phyloP scores from a whole-genome alignment of 2,113 vertebrate genomes.

The Callocephalon fimbriatum region DNA sequence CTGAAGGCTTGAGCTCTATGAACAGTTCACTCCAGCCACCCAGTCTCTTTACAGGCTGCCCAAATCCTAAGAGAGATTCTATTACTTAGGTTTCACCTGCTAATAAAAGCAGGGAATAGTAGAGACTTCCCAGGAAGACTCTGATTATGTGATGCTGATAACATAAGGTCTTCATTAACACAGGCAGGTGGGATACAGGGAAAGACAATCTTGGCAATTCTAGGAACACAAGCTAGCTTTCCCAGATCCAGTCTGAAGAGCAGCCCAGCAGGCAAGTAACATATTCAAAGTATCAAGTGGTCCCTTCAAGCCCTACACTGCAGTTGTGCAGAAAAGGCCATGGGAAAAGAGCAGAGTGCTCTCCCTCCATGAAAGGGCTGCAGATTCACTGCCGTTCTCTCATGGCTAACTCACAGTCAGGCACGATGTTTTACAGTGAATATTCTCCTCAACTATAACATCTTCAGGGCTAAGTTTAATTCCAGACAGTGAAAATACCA shows the following conservation, averaged over 20 bases:
- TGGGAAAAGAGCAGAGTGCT: rapidly evolving
- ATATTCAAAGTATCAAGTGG: neutral
- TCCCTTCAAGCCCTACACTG: neutral
- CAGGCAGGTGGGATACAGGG: neutral
- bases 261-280: neutral
- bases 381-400: neutral
- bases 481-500: neutral
- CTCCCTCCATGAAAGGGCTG: neutral
- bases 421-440: neutral
- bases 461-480: neutral
- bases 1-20: neutral
- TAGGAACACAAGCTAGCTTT: neutral
- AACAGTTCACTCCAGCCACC: neutral
- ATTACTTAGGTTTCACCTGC: neutral
- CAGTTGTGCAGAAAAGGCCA: neutral
- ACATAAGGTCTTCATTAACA: neutral
- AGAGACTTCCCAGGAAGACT: neutral
- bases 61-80: neutral
- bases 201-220: neutral
- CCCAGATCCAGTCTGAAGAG: neutral
- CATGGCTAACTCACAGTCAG: neutral
- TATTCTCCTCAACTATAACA: neutral
- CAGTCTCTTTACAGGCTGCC: neutral
- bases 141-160: rapidly evolving
- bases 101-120: neutral